Evolutionary conservation across 2,888 invertebrate species (phyloP).

Genomic region (Ormyrus rosae): DNA sequence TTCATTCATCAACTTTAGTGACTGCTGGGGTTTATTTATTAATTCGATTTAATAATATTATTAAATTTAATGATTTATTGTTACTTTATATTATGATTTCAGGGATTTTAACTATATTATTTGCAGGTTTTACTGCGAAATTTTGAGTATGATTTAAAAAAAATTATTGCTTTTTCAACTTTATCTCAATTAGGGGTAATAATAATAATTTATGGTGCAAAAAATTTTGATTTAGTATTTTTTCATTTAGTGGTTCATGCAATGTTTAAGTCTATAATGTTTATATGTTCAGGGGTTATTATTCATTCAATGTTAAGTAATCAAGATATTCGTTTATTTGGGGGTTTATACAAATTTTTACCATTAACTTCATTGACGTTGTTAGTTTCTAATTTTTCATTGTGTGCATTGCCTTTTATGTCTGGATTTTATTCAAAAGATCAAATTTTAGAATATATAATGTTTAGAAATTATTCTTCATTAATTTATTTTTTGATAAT

Average conservation of each 20-base stretch:
- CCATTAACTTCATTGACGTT: constrained; percentile 79
- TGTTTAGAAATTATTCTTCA: constrained; percentile 61
- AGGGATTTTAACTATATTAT: constrained; percentile 79
- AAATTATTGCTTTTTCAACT: constrained; percentile 87
- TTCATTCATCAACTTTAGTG: constrained; percentile 87
- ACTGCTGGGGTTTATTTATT: constrained; percentile 86
- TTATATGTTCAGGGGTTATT: constrained; percentile 84
- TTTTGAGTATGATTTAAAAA: constrained; percentile 84
- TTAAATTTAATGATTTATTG: constrained; percentile 76
- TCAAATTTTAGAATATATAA: constrained; percentile 74
- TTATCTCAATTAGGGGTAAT: constrained; percentile 86
- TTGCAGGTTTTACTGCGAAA: constrained; percentile 79
- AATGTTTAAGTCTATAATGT: constrained; percentile 86
- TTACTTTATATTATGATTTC: constrained; percentile 54
- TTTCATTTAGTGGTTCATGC: constrained; percentile 86
- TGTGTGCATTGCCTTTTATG: constrained; percentile 81
- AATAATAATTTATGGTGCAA: constrained; percentile 80
- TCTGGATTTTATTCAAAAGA: constrained; percentile 79
- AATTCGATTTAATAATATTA: constrained; percentile 80
- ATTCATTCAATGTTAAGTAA: constrained; percentile 81
- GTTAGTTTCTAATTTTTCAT: constrained; percentile 79
- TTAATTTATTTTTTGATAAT: constrained; percentile 60
- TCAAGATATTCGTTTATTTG: constrained; percentile 84
- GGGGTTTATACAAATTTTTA: constrained; percentile 76
- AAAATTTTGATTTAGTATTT: constrained; percentile 79